phyloP scores from a whole-genome alignment of 2,797 vertebrate species.

The Sebastes oblongus region DNA sequence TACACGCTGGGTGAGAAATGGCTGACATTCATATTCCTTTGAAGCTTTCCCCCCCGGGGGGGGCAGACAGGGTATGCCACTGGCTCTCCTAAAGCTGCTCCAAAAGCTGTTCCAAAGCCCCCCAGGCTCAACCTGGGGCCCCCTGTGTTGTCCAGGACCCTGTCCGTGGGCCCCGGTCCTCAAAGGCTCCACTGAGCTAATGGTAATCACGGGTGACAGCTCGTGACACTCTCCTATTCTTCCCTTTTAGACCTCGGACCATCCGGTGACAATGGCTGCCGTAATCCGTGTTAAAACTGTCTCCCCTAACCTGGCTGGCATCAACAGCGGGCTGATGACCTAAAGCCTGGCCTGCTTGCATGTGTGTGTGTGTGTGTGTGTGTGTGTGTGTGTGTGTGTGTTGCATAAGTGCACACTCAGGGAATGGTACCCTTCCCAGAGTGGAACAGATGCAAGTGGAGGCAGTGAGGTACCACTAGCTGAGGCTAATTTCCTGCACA shows the following conservation, averaged over 20 bases:
- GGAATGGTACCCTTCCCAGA: constrained; percentile 27
- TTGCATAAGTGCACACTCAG: constrained; percentile 67
- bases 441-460: constrained; percentile 30
- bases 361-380: neutral
- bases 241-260: constrained; percentile 84
- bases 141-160: constrained; percentile 76
- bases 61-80: constrained; percentile 70
- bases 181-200: constrained; percentile 86
- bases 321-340: constrained; percentile 78
- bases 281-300: constrained; percentile 89
- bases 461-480: constrained; percentile 18
- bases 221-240: constrained; percentile 86
- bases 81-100: constrained; percentile 73
- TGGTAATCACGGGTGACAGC: constrained; percentile 88
- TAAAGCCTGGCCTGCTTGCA: constrained; percentile 52
- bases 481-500: neutral
- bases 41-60: constrained; percentile 69
- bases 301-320: constrained; percentile 79
- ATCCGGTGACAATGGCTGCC: constrained; percentile 81
- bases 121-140: constrained; percentile 78
- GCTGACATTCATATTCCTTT: constrained; percentile 83
- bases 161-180: constrained; percentile 74
- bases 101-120: constrained; percentile 76
- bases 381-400: constrained; percentile 9
- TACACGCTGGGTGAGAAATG: constrained; percentile 79